Conservation (phyloP, 2,888 invertebrate species). For the Limnephilus lunatus region DNA sequence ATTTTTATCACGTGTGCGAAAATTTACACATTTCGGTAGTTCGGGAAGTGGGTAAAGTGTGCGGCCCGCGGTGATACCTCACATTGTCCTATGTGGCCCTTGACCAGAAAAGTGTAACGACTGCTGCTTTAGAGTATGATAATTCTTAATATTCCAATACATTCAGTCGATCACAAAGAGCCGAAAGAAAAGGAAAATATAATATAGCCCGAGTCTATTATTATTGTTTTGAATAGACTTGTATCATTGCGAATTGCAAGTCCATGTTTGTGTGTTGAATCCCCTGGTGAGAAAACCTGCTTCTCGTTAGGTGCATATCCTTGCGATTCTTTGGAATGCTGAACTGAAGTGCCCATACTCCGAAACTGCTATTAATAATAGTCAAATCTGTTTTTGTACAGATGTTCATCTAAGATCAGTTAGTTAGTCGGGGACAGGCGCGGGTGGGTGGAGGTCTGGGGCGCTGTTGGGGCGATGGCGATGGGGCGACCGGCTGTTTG, state of each 20-base stretch:
- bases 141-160: too few relatives aligned
- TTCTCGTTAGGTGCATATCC: background rate
- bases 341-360: background rate
- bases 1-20: too few relatives aligned
- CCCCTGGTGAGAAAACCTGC: background rate
- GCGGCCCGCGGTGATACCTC: too few relatives aligned
- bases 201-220: too few relatives aligned
- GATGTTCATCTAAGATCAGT: background rate
- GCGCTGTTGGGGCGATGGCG: background rate
- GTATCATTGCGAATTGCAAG: background rate
- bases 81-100: too few relatives aligned
- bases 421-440: background rate
- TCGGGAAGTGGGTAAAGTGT: too few relatives aligned
- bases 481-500: constrained; percentile 62
- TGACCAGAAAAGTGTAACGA: too few relatives aligned
- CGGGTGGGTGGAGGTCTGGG: constrained; percentile 23
- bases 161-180: too few relatives aligned
- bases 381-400: background rate
- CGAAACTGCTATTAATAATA: background rate
- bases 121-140: too few relatives aligned
- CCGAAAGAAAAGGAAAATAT: too few relatives aligned
- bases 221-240: too few relatives aligned
- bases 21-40: too few relatives aligned
- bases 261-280: background rate
- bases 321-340: background rate